These are phyloP conservation scores for Trichopoda pennipes DNA, from an alignment of 2,888 invertebrate species.

Conservation along the genomic window DNA sequence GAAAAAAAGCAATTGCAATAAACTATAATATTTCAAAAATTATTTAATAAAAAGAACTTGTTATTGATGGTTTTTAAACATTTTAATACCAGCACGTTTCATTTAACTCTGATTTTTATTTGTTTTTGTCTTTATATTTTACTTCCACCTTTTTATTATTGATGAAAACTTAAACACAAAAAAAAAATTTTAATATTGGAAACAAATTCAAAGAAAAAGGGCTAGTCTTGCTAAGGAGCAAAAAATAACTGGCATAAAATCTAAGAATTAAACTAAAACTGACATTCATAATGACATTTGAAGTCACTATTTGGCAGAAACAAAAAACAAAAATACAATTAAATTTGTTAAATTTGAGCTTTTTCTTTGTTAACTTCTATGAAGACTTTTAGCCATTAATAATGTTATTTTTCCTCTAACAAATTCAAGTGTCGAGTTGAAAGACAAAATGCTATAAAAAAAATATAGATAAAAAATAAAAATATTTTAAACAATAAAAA, in stretches of 20 bases:
- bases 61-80: slow-evolving; percentile 65
- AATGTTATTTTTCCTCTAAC: slow-evolving; percentile 43
- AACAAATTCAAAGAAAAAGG: slow-evolving; percentile 56
- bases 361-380: slow-evolving; percentile 13
- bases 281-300: slow-evolving; percentile 68
- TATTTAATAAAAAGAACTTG: slow-evolving; percentile 61
- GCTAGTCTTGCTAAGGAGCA: slow-evolving; percentile 47
- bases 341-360: slow-evolving; percentile 44
- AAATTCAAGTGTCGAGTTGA: slow-evolving; percentile 37
- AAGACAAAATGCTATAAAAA: slow-evolving; percentile 24
- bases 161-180: slow-evolving; percentile 23
- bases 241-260: slow-evolving; percentile 12
- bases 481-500: slow-evolving; percentile 36
- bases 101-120: slow-evolving; percentile 13
- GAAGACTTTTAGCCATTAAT: slow-evolving; percentile 44
- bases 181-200: slow-evolving; percentile 17
- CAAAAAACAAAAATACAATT: slow-evolving; percentile 11
- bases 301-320: slow-evolving; percentile 45
- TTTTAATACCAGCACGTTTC: slow-evolving; percentile 64
- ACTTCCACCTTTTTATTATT: slow-evolving; percentile 33
- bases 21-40: slow-evolving; percentile 35
- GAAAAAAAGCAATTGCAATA: slow-evolving; percentile 12
- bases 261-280: slow-evolving; percentile 65
- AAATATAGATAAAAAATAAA: slow-evolving; percentile 8
- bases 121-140: slow-evolving; percentile 8